Percentiles rank a stretch among this genome's conserved stretches.
These are phyloP conservation scores for Corbicula japonica DNA, from an alignment of 2,888 invertebrate genomes.

Conservation along the genomic window DNA sequence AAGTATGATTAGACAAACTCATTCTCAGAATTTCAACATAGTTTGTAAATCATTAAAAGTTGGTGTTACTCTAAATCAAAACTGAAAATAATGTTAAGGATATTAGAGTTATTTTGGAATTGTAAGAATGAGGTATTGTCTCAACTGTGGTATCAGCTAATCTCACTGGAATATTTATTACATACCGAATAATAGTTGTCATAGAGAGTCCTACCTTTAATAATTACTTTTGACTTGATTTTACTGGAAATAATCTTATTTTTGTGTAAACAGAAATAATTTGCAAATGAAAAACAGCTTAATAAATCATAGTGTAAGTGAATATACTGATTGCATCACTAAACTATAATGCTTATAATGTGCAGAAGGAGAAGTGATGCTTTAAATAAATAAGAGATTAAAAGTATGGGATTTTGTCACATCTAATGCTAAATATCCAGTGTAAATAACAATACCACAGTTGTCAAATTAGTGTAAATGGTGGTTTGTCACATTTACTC, in stretches of 20 bases:
- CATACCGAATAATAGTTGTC: slow-evolving; percentile 1
- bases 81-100: slow-evolving; percentile 7
- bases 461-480: slow-evolving; percentile 8
- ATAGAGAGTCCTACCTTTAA: no score
- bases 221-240: no score
- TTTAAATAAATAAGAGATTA: no score
- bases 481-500: slow-evolving; percentile 21
- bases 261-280: no score
- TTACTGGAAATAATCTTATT: no score
- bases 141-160: slow-evolving; percentile 23
- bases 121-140: slow-evolving; percentile 19
- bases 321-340: no score
- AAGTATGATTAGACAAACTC: slow-evolving; percentile 24
- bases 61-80: background rate
- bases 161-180: slow-evolving; percentile 4
- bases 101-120: slow-evolving; percentile 6
- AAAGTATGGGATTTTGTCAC: slow-evolving; percentile 5
- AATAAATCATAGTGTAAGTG: no score
- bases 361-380: no score
- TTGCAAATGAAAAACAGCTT: no score
- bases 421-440: slow-evolving; percentile 7
- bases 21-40: slow-evolving; percentile 22
- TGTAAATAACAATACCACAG: slow-evolving; percentile 12
- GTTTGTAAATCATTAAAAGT: slow-evolving; percentile 15
- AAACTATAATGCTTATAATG: no score